Base-by-base conservation (phyloP, 2,797 vertebrate genomes). In the Epinephelus awoara region DNA sequence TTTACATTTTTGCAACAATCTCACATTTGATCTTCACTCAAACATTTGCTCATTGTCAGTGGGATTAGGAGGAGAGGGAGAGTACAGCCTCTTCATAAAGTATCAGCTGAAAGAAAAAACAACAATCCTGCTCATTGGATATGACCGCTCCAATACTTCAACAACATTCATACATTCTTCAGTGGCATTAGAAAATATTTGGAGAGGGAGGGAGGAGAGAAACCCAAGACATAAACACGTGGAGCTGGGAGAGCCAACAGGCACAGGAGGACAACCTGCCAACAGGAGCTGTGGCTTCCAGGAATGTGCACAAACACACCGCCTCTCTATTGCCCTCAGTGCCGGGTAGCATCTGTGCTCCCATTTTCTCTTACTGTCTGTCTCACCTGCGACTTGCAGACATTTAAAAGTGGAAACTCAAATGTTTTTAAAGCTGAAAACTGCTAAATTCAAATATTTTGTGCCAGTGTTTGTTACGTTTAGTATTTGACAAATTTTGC, bases 161-260 rank as follows among this genome's bases (percentile, higher is more conserved):
- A 80, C 84, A 92, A 92, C 88, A 86, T 67, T 80, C 64, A 58
- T 84, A 91, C 90, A 94, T 95, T 95, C 92, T 88, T 94, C 87
- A 92, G 93, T 92, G 93, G 88, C 93, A 93, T 93, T 92, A 82
- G 86, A 94, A 94, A 93, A 94, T 93, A 93, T 95, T 95, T 94
- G 86, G 82, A 86, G 86, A 91, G 85, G 63, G 79, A 86, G 79
- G 65, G 77, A 90, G 66, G 85, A 91, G 80, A 89, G 88, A 93
- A 93, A 93, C 85, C 81, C 49, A 90, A 93, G 88, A 92, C 82
- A 90, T 91, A 91, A 93, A 92, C 85, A 91, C 58, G 42, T 73
- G 80, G 86, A 75, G 62, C 76, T 74, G 82, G 87, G 82, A 90
- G 85, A 87, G 88, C 82, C 76, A 87, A 86, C 79, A 85, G 86